Conservation (phyloP, 2,113 vertebrate genomes). For the Nicator chloris region DNA sequence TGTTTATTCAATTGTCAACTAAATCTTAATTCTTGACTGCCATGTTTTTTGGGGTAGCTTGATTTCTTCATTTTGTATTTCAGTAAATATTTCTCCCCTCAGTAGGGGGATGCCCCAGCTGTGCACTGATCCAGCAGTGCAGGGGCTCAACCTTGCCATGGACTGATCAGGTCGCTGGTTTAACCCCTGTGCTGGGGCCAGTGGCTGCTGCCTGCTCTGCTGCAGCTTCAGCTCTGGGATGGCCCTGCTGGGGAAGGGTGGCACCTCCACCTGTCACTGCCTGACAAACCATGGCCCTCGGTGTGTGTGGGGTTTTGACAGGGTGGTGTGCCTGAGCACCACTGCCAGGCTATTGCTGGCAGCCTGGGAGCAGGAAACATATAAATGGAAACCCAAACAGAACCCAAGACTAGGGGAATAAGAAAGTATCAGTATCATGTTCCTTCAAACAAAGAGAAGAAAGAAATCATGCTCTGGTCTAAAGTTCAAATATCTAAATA, state of each 20-base stretch:
- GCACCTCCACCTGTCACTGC: background rate
- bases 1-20: background rate
- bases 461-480: background rate
- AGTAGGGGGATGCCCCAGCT: accelerated
- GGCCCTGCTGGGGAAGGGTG: accelerated
- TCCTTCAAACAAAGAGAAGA: background rate
- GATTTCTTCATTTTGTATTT: background rate
- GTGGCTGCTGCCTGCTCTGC: background rate
- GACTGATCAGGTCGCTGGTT: background rate
- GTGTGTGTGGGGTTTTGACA: too few species aligned
- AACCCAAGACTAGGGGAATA: background rate
- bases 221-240: background rate
- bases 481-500: background rate
- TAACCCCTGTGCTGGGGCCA: background rate
- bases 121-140: accelerated
- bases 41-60: background rate
- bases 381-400: background rate
- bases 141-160: accelerated
- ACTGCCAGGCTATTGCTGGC: background rate
- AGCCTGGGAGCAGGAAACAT: background rate
- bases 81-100: background rate
- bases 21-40: background rate
- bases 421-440: background rate
- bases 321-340: background rate
- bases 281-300: background rate